Percentiles rank a stretch among this genome's conserved stretches.
Evolutionary conservation across 64 coral and sea anemone genomes (phyloP).

Genomic region (Pocillopora damicornis): DNA sequence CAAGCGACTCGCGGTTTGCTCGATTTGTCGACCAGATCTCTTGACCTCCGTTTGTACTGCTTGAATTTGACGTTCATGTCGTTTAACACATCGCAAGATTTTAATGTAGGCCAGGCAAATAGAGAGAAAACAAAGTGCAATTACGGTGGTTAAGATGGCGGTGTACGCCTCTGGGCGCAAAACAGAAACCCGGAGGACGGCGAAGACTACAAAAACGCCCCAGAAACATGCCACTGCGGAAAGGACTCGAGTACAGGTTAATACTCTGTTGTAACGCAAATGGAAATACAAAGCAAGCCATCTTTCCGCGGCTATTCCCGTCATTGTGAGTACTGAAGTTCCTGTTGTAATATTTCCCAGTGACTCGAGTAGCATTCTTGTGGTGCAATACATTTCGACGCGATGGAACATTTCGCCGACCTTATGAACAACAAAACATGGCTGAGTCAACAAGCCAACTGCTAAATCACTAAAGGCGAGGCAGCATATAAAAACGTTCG

Average conservation of each 20-base stretch:
- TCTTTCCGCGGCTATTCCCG: constrained; percentile 19
- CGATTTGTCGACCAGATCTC: neutral
- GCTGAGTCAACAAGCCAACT: constrained; percentile 44
- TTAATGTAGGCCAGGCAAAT: constrained; percentile 8
- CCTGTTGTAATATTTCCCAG: constrained; percentile 5
- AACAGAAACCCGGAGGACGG: constrained; percentile 5
- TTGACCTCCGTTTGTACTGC: neutral
- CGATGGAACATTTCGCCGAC: constrained; percentile 15
- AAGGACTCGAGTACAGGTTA: constrained; percentile 25
- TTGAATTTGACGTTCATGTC: constrained; percentile 4
- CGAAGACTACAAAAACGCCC: neutral
- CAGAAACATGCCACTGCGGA: neutral
- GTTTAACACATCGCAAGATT: constrained; percentile 15
- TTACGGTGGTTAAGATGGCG: neutral
- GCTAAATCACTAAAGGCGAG: constrained; percentile 48
- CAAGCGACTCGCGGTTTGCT: neutral
- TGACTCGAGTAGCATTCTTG: constrained; percentile 33
- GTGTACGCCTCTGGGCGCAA: neutral
- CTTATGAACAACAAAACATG: constrained; percentile 36
- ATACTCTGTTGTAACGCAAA: constrained; percentile 41
- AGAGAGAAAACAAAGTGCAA: constrained; percentile 5
- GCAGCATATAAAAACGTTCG: constrained; percentile 31
- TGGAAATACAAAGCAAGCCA: constrained; percentile 43
- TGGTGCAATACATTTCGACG: constrained; percentile 28
- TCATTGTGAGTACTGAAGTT: constrained; percentile 28